Evolutionary conservation across 2,888 invertebrate species (phyloP).

Genomic region (Aelia acuminata): DNA sequence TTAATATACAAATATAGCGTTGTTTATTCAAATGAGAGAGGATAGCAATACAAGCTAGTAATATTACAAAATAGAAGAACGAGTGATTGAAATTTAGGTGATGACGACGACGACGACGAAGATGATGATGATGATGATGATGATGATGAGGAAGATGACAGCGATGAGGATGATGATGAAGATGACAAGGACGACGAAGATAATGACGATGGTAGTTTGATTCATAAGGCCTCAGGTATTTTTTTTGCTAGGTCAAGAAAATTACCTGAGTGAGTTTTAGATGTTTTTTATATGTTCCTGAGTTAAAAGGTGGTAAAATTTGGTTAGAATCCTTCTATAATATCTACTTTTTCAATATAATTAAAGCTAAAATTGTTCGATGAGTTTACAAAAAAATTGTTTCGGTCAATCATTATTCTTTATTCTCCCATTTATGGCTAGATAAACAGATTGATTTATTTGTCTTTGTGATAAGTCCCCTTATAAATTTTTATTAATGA

Average conservation of each 20-base stretch:
- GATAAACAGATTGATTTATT: no score
- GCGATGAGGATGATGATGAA: constrained; percentile 70
- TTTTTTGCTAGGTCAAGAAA: constrained; percentile 56
- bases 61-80: constrained; percentile 53
- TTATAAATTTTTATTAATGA: no score
- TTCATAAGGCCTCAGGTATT: constrained; percentile 59
- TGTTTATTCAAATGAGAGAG: background rate
- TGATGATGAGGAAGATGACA: constrained; percentile 70
- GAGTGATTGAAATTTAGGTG: constrained; percentile 68
- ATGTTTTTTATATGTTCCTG: constrained; percentile 21
- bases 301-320: constrained; percentile 32
- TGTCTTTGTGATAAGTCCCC: no score
- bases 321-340: constrained; percentile 14
- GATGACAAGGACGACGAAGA: constrained; percentile 70
- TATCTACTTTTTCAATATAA: background rate
- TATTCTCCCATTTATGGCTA: background rate
- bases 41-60: background rate
- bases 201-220: constrained; percentile 68
- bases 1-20: background rate
- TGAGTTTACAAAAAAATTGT: background rate
- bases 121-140: constrained; percentile 69
- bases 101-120: constrained; percentile 72
- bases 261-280: constrained; percentile 56
- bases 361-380: background rate
- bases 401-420: background rate